phyloP scores from a whole-genome alignment of 2,888 invertebrate species.

The Chloroclysta siterata region DNA sequence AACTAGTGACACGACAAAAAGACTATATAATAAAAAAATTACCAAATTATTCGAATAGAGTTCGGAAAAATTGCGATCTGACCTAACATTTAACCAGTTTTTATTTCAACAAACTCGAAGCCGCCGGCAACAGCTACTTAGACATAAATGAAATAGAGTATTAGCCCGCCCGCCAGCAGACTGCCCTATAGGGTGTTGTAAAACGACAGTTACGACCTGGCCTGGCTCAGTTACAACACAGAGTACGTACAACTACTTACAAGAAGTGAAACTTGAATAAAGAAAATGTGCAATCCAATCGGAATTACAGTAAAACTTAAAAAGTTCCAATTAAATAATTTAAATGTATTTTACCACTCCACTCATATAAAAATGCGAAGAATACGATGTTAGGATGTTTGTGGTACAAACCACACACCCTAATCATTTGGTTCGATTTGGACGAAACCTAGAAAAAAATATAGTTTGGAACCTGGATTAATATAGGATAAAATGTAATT shows the following conservation, averaged over 20 bases:
- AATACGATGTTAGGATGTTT: no score
- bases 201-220: conserved; percentile 56
- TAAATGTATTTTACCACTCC: no score
- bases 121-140: conserved; percentile 49
- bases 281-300: not conserved
- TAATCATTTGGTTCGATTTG: no score
- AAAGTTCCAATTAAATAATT: no score
- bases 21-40: no score
- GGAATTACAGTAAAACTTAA: not conserved
- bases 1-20: not conserved
- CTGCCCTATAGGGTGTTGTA: conserved; percentile 65
- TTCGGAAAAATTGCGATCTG: no score
- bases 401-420: no score
- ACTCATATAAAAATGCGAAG: no score
- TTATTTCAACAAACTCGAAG: conserved; percentile 1
- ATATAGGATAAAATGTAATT: no score
- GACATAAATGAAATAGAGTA: conserved; percentile 66
- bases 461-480: no score
- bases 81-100: not conserved
- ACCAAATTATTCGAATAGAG: no score
- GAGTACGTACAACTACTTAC: not conserved
- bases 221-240: conserved; percentile 47
- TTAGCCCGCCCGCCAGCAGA: conserved; percentile 53
- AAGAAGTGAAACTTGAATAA: conserved; percentile 19
- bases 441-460: no score